Base-by-base conservation (phyloP, 2,113 vertebrate genomes). In the Turdus rufiventris region DNA sequence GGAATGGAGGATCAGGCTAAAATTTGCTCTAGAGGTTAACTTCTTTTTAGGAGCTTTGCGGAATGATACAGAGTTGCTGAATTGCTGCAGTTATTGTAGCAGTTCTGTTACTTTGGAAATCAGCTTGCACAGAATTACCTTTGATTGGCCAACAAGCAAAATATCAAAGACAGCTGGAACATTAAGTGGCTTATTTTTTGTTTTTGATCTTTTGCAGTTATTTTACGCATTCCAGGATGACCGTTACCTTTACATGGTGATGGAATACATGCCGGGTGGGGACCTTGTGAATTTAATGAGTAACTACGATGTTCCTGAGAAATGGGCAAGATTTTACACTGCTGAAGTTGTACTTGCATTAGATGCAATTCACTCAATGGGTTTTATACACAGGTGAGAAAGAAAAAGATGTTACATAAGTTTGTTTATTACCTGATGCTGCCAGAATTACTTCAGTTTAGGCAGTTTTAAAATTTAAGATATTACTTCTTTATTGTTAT, bases 191-290 rank as follows among this genome's bases (percentile, higher is more conserved):
- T 75, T 73, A 5, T 8, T 24, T 71, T 88, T 85, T 85, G 29
- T 58, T 85, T 88, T 86, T 96, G 14, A 19, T 56, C 95, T 95
- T 74, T 74, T 93, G 48, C 95, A 99, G 99, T 98, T 99, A 76
- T 99, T 99, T 97, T 99, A 99, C 12, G 99, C 99, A 36, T 99
- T 99, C 97, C 99, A 99, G 98, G 99, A 99, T 95, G 98, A 99
- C 93, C 99, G 99, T 87, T 99, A 99, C 97, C 99, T 99, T 92
- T 99, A 99, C 96, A 99, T 99, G 99, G 99, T 99, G 96, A 99
- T 99, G 99, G 99, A 99, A 85, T 99, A 99, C 94, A 99, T 99
- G 99, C 99, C 99, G 33, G 99, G 99, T 18, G 99, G 99, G 40
- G 99, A 99, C 96, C 98, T 99, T 93, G 99, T 99, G 56, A 99